A percentile compares a stretch with the other conserved stretches of the same genome.
These are phyloP conservation scores for Diceros bicornis DNA, from an alignment of 2,797 vertebrate species.

Conservation along the genomic window DNA sequence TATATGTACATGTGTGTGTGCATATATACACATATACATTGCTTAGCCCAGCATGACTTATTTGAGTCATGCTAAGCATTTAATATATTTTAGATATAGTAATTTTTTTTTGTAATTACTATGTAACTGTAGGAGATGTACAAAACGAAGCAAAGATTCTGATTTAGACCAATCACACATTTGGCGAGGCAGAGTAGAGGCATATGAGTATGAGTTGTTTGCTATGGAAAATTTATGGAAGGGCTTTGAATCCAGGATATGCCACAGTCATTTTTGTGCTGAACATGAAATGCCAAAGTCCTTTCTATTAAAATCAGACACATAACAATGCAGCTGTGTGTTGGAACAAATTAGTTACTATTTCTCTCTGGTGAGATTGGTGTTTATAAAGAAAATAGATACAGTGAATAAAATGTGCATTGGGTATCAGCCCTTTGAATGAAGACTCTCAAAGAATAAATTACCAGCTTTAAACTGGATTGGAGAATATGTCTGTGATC, in stretches of 20 bases:
- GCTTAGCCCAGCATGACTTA: background rate
- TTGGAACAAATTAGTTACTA: background rate
- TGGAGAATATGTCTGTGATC: background rate
- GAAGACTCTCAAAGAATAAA: background rate
- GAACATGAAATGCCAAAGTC: background rate
- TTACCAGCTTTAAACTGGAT: background rate
- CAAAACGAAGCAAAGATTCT: background rate
- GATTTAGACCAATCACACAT: background rate
- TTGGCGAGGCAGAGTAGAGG: background rate
- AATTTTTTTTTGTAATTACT: background rate
- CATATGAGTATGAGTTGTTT: background rate
- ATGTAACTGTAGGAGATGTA: background rate
- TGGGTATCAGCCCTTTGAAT: background rate
- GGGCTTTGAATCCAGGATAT: background rate
- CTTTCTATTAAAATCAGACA: background rate
- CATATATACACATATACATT: background rate
- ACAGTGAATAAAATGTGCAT: background rate
- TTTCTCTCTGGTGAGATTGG: background rate
- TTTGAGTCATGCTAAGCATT: background rate
- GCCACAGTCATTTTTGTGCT: background rate
- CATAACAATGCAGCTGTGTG: background rate
- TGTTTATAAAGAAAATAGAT: background rate
- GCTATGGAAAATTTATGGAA: background rate
- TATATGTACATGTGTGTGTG: background rate
- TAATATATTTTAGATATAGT: background rate